These are phyloP conservation scores for Corella eumyota DNA, from an alignment of 23 tunicate genomes.

Conservation along the genomic window DNA sequence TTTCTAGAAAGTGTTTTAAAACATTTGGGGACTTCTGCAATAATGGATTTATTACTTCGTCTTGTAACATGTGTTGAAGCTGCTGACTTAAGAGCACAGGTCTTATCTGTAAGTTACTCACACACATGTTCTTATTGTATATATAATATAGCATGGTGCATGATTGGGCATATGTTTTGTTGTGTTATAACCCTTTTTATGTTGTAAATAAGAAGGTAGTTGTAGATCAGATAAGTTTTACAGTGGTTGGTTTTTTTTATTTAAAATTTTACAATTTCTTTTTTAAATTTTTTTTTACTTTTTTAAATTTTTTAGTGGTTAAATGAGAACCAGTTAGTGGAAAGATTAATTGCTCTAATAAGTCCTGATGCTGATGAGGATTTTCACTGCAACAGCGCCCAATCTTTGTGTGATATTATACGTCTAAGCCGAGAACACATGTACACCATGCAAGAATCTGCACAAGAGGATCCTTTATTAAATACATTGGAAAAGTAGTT, in stretches of 20 bases:
- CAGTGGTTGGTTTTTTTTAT: too few species aligned
- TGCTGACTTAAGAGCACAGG: conserved; percentile 60
- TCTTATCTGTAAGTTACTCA: conserved; percentile 41
- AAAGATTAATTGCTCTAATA: conserved; percentile 62
- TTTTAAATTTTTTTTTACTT: not conserved
- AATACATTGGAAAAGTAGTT: conserved; percentile 70
- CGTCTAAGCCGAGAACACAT: conserved; percentile 90
- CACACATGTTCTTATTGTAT: not conserved
- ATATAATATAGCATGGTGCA: too few species aligned
- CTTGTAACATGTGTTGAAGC: conserved; percentile 94
- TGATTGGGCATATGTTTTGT: not conserved
- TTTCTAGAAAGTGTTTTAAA: conserved; percentile 74
- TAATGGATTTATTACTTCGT: conserved; percentile 84
- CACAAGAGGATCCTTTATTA: conserved; percentile 83
- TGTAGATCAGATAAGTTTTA: not conserved
- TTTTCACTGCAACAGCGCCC: conserved; percentile 87
- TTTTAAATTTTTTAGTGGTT: conserved; percentile 60
- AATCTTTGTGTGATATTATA: conserved; percentile 85
- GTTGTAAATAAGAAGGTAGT: not conserved
- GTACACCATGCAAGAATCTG: conserved; percentile 95
- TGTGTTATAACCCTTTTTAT: not conserved
- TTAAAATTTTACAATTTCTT: not conserved
- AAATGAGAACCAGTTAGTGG: conserved; percentile 67
- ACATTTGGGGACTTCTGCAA: conserved; percentile 92
- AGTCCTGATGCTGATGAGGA: conserved; percentile 70